Evolutionary conservation across 2,888 invertebrate genomes (phyloP), one percentile per base, ranked within the genome.

Genomic region (Ophion slaviceki): DNA sequence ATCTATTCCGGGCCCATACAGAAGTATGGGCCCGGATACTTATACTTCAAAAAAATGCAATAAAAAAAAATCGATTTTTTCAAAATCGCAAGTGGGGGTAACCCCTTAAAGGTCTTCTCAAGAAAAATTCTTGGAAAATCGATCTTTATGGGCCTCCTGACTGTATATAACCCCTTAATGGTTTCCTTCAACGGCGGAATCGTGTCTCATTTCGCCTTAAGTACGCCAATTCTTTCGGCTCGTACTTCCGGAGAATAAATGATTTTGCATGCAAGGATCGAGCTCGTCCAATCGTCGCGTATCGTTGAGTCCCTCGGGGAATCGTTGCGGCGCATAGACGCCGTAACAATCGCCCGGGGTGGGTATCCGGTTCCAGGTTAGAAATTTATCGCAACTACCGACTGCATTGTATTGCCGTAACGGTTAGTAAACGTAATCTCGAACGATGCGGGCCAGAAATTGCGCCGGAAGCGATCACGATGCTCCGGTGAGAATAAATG

Each of bases 361-460:
- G 61, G 32, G 61, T 70, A 14, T 45, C n/a, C 68, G n/a, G 32
- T 78, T 62, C 28, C 70, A 47, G 68, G 70, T 78, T 70, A 70
- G 70, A 70, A 68, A 59, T 62, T 59, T 78, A 70, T 70, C 28
- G 45, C 45, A 36, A 70, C 32, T 61, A 68, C 40, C 7, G 57
- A 17, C n/a, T 40, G 62, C 14, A 68, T 78, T 78, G 78, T 78
- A 78, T 78, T 62, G 78, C 59, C 70, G 45, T 59, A 70, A 61
- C 61, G 70, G 45, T 78, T 61, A 78, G 70, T 66, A 62, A 59
- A 78, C 47, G 70, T 78, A 78, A 78, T 70, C 78, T 70, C 70
- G 70, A 70, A 62, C 45, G 47, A 61, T 32, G 61, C 11, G 45
- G 62, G 20, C 68, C 61, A 24, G 24, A 28, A n/a, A 70, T 78